Percentiles rank a stretch among this genome's conserved stretches.
Evolutionary conservation across 2,888 invertebrate genomes (phyloP).

Genomic region (Molorchus minor): DNA sequence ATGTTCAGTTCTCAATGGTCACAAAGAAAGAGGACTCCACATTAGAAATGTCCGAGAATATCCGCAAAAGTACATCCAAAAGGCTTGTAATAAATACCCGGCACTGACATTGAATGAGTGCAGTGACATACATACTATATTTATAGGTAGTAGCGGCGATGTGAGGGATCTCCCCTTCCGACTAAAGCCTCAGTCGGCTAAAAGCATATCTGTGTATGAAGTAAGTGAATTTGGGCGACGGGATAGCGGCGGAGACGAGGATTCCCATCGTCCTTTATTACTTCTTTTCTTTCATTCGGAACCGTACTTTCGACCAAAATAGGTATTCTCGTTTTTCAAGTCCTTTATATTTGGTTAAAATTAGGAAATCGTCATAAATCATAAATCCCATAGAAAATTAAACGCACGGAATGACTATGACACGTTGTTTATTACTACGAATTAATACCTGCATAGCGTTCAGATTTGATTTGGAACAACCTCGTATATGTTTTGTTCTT

Average conservation of each 20-base stretch:
- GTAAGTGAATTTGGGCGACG: slow-evolving; percentile 62
- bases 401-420: too few relatives aligned
- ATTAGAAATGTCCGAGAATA: too few relatives aligned
- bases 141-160: slow-evolving; percentile 45
- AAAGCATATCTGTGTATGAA: slow-evolving; percentile 63
- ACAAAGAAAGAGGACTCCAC: too few relatives aligned
- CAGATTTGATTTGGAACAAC: too few relatives aligned
- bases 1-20: too few relatives aligned
- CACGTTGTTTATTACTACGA: too few relatives aligned
- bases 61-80: slow-evolving; percentile 20
- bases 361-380: too few relatives aligned
- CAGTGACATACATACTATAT: slow-evolving; percentile 53
- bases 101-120: slow-evolving; percentile 40
- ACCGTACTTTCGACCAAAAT: not conserved
- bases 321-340: too few relatives aligned
- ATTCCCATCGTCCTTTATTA: slow-evolving; percentile 23
- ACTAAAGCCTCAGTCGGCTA: slow-evolving; percentile 56
- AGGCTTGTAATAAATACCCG: slow-evolving; percentile 28
- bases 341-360: too few relatives aligned
- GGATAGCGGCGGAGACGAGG: slow-evolving; percentile 41
- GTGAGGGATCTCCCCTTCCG: slow-evolving; percentile 49
- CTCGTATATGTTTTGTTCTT: too few relatives aligned
- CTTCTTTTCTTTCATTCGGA: slow-evolving; percentile 5
- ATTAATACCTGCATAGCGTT: too few relatives aligned
- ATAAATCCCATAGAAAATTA: too few relatives aligned